These are phyloP conservation scores for Aphaenogaster rudis DNA, from an alignment of 1,140 invertebrate genomes.

Conservation along the genomic window DNA sequence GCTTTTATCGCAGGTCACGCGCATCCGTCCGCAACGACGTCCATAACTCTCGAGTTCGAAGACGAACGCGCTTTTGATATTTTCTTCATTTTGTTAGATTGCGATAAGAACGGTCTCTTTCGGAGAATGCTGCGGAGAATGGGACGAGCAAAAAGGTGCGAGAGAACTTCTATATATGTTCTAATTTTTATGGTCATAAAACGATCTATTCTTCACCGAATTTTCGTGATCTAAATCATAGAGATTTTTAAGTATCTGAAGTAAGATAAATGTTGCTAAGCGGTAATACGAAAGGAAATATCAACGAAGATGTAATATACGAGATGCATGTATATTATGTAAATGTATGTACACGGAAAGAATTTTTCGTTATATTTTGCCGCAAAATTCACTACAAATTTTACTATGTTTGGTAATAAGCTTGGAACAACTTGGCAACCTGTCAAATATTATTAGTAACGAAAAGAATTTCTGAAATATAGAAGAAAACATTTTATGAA, in stretches of 20 bases:
- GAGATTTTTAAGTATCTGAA: background rate
- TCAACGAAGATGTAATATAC: background rate
- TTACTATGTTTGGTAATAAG: no score
- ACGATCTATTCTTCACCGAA: background rate
- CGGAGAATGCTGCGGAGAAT: background rate
- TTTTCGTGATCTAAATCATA: background rate
- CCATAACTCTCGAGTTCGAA: background rate
- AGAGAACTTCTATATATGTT: background rate
- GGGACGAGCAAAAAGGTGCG: background rate
- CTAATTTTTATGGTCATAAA: background rate
- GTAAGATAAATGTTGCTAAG: background rate
- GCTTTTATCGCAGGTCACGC: constrained; percentile 45
- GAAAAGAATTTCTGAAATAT: no score
- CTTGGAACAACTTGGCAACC: no score
- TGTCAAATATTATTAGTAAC: no score
- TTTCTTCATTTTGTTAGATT: constrained; percentile 10
- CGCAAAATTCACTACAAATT: no score
- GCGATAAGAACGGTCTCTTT: background rate
- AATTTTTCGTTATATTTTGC: no score
- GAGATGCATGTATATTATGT: background rate
- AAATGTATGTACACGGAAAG: background rate
- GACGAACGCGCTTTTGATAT: background rate
- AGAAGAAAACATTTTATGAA: no score
- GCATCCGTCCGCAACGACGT: constrained; percentile 31
- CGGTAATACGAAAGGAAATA: background rate